Conservation (phyloP, 2,113 vertebrate species). For the Oryzias curvinotus region DNA sequence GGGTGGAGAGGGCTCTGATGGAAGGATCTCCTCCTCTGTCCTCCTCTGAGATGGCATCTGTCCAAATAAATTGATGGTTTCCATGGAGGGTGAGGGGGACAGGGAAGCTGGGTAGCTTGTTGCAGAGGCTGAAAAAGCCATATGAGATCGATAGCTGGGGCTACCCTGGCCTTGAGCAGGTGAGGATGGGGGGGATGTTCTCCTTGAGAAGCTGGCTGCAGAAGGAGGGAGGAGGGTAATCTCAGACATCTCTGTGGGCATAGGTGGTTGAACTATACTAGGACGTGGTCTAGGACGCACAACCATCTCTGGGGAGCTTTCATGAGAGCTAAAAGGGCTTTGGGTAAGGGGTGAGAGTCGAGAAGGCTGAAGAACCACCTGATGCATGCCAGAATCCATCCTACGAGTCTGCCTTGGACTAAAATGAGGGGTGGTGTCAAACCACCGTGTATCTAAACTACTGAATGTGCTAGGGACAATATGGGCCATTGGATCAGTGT, state of each 20-base stretch:
- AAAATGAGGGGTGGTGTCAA: conserved; percentile 90
- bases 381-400: conserved; percentile 93
- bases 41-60: conserved; percentile 89
- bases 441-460: conserved; percentile 96
- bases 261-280: conserved; percentile 83
- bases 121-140: conserved; percentile 89
- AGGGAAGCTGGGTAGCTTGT: conserved; percentile 85
- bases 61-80: conserved; percentile 90
- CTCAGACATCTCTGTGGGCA: conserved; percentile 89
- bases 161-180: conserved; percentile 88
- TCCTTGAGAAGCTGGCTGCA: conserved; percentile 91
- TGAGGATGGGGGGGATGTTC: conserved; percentile 93
- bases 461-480: conserved; percentile 91
- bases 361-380: conserved; percentile 98
- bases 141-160: conserved; percentile 80
- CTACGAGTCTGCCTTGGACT: conserved; percentile 93
- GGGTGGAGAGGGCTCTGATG: conserved; percentile 89
- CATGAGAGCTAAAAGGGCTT: conserved; percentile 93
- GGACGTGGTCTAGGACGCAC: conserved; percentile 92
- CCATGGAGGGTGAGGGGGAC: conserved; percentile 84
- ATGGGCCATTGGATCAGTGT: conserved; percentile 90
- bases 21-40: conserved; percentile 90
- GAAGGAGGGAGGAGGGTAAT: conserved; percentile 94
- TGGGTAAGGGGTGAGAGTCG: conserved; percentile 97
- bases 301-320: conserved; percentile 92